Evolutionary conservation across 2,797 vertebrate species (phyloP), one percentile per base, ranked within the genome.

Genomic region (Xiphorhynchus erythropygius): DNA sequence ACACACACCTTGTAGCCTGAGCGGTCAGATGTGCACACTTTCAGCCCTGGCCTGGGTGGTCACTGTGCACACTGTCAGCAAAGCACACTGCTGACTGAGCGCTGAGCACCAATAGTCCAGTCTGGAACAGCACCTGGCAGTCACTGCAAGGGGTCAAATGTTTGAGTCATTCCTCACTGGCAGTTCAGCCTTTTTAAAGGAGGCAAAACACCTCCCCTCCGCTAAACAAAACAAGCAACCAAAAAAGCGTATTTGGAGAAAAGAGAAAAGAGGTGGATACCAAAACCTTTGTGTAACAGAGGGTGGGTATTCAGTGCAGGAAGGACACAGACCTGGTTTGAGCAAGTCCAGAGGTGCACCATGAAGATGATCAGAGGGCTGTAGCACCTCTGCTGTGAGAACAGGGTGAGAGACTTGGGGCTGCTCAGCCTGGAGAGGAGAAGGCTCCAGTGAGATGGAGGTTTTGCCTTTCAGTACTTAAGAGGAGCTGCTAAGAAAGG

Each of bases 321-420:
- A 49, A 22, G 7, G 56, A 33, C 23, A 14, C 8, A 16, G 41
- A 32, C 1, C 6, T 93, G 33, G 28, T 7, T 57, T 30, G 33
- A 46, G 18, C 0, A 0, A 8, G 47, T 22, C 9, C 22, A 27
- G 37, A 67, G 10, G 2, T 11, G 16, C 7, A 9, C 16, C 11
- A 8, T 4, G 2, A 52, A 63, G 3, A 56, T 30, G 13, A 14
- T 77, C 6, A 23, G 24, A 8, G 9, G 9, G 3, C 3, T 60
- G 39, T 41, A 44, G 8, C 19, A 41, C 2, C 7, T 64, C 10
- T 49, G 11, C 16, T 35, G 0, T 17, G 53, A 41, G 6, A 37
- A 67, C 2, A 41, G 30, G 15, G 19, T 33, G 33, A 49, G 24
- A 24, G 50, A 33, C 19, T 39, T 47, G 24, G 23, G 12, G 12